Conservation (phyloP, 2,113 vertebrate species). For the Arothron firmamentum region DNA sequence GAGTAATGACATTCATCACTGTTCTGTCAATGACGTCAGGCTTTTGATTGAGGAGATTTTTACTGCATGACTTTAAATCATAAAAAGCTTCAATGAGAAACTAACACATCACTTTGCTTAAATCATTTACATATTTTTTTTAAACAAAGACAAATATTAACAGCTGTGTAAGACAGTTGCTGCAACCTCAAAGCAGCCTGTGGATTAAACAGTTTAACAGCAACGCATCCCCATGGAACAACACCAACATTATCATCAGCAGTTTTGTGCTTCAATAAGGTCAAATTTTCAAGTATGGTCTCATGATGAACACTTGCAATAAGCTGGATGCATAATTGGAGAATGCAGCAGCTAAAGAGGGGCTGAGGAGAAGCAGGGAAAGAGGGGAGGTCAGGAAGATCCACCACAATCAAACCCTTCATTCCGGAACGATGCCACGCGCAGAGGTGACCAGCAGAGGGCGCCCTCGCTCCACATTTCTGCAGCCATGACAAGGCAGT, state of each 20-base stretch:
- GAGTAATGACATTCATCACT: background rate
- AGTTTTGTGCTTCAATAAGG: slow-evolving; percentile 26
- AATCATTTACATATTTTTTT: slow-evolving; percentile 13
- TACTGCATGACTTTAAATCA: slow-evolving; percentile 1
- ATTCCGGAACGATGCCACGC: background rate
- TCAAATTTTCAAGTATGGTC: slow-evolving; percentile 10
- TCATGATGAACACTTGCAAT: slow-evolving; percentile 30
- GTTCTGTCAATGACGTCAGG: slow-evolving; percentile 3
- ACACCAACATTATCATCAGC: slow-evolving; percentile 21
- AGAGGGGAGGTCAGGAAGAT: slow-evolving; percentile 8
- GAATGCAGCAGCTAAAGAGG: slow-evolving; percentile 8
- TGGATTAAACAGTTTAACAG: slow-evolving; percentile 41
- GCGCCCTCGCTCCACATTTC: slow-evolving; percentile 33
- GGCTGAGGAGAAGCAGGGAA: slow-evolving; percentile 5
- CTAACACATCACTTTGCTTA: background rate
- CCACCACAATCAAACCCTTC: background rate
- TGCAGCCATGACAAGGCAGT: slow-evolving; percentile 48
- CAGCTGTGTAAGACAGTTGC: slow-evolving; percentile 20
- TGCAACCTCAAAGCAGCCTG: slow-evolving; percentile 22
- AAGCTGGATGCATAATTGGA: slow-evolving; percentile 18
- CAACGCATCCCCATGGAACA: slow-evolving; percentile 10
- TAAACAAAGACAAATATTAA: slow-evolving; percentile 7
- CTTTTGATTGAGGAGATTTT: background rate
- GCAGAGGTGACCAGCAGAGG: slow-evolving; percentile 47
- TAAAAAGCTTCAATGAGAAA: background rate